Evolutionary conservation across 2,888 invertebrate species (phyloP).

Genomic region (Ecdyonurus torrentis): DNA sequence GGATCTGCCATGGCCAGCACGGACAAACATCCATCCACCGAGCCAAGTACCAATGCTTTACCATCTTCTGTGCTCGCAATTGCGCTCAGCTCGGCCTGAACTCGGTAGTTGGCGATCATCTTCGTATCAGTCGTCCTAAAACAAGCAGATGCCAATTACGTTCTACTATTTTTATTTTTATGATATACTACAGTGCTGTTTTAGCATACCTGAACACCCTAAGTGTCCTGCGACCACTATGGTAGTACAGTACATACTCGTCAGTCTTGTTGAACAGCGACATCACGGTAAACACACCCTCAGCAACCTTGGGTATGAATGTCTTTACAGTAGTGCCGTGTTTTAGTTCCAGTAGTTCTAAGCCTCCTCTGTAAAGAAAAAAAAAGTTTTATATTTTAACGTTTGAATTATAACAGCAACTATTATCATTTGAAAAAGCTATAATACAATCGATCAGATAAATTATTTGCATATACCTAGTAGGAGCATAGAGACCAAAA

Average conservation of each 20-base stretch:
- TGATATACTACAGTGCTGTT: background rate
- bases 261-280: conserved; percentile 88
- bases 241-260: conserved; percentile 91
- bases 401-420: no score
- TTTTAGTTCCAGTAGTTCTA: conserved; percentile 82
- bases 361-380: conserved; percentile 52
- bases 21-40: conserved; percentile 85
- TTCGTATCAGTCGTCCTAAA: conserved; percentile 70
- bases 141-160: conserved; percentile 10
- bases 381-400: no score
- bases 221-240: conserved; percentile 86
- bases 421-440: background rate
- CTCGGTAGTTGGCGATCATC: conserved; percentile 82
- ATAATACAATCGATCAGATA: no score
- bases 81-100: conserved; percentile 76
- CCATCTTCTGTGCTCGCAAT: conserved; percentile 76
- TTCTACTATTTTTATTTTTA: background rate
- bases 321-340: conserved; percentile 76
- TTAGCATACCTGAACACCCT: conserved; percentile 74
- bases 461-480: conserved; percentile 29
- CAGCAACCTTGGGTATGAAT: conserved; percentile 85
- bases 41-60: conserved; percentile 67
- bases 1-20: conserved; percentile 69
- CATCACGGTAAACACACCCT: conserved; percentile 93
- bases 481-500: conserved; percentile 81